Conservation (phyloP, 1,140 invertebrate genomes). For the Cotesia glomerata region DNA sequence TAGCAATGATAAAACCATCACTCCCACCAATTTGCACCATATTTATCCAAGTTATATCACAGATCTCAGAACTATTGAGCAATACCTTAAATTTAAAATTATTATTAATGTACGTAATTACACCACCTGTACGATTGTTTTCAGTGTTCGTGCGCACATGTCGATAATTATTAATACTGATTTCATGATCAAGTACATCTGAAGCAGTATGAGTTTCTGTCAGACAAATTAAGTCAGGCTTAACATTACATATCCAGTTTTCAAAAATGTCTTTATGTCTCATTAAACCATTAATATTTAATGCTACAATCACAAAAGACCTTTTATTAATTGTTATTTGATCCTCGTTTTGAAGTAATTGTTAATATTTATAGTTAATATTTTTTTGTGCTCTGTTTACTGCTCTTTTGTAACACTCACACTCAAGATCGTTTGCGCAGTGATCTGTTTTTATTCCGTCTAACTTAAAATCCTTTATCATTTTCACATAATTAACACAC, state of each 20-base stretch:
- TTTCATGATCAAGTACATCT: constrained; percentile 9
- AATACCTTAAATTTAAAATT: not conserved
- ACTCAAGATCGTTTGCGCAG: constrained; percentile 8
- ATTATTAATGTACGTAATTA: constrained; percentile 4
- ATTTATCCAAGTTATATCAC: constrained; percentile 14
- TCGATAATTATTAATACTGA: constrained; percentile 2
- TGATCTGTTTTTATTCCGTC: constrained; percentile 10
- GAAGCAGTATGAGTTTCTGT: constrained; percentile 14
- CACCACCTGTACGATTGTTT: constrained; percentile 11
- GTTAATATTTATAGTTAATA: not conserved
- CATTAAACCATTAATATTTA: constrained; percentile 14
- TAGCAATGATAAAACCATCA: not conserved
- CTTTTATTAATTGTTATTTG: no score
- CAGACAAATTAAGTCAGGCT: constrained; percentile 5
- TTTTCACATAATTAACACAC: constrained; percentile 24
- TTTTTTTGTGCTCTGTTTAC: constrained; percentile 3
- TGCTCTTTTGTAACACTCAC: constrained; percentile 4
- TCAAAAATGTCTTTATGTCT: constrained; percentile 20
- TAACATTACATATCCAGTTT: not conserved
- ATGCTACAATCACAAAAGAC: not conserved
- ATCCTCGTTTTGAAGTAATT: no score
- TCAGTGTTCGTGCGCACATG: not conserved
- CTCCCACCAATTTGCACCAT: not conserved
- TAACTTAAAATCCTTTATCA: not conserved
- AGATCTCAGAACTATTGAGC: not conserved